phyloP scores from a whole-genome alignment of 2,797 vertebrate genomes.

The Iguana delicatissima region DNA sequence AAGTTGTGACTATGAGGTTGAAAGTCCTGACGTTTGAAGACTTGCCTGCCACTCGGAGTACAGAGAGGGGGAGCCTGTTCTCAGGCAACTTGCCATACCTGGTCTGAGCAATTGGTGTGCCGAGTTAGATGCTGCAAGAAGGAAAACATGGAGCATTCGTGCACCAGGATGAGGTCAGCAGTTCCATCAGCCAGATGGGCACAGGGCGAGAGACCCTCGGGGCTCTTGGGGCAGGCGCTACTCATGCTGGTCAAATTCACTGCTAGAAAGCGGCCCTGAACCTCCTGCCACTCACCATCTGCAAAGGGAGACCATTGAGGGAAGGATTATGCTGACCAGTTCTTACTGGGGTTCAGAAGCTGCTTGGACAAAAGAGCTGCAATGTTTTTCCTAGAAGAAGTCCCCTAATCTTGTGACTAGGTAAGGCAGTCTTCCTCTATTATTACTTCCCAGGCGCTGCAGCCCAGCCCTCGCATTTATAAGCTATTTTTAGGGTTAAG shows the following conservation, averaged over 20 bases:
- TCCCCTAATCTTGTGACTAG: background rate
- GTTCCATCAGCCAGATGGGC: conserved; percentile 89
- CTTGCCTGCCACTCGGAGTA: background rate
- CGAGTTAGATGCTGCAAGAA: conserved; percentile 85
- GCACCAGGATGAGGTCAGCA: conserved; percentile 86
- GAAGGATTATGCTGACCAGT: background rate
- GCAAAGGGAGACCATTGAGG: background rate
- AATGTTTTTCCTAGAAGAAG: background rate
- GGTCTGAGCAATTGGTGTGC: conserved; percentile 84
- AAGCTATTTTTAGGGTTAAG: background rate
- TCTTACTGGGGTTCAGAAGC: background rate
- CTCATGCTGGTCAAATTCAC: conserved; percentile 88
- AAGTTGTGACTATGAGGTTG: background rate
- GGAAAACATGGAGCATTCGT: conserved; percentile 78
- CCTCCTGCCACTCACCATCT: conserved; percentile 35
- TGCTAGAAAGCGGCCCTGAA: conserved; percentile 84
- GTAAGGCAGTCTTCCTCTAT: background rate
- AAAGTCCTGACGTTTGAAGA: background rate
- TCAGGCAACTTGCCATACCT: conserved; percentile 61
- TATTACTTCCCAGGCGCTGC: background rate
- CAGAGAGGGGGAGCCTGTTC: too few species aligned
- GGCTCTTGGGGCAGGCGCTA: conserved; percentile 85
- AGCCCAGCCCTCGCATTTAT: conserved; percentile 11
- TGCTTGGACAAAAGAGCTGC: background rate
- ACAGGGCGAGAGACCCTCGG: conserved; percentile 85